Evolutionary conservation across 2,797 vertebrate genomes (phyloP), one percentile per base, ranked within the genome.

Genomic region (Ceyx erithaca): DNA sequence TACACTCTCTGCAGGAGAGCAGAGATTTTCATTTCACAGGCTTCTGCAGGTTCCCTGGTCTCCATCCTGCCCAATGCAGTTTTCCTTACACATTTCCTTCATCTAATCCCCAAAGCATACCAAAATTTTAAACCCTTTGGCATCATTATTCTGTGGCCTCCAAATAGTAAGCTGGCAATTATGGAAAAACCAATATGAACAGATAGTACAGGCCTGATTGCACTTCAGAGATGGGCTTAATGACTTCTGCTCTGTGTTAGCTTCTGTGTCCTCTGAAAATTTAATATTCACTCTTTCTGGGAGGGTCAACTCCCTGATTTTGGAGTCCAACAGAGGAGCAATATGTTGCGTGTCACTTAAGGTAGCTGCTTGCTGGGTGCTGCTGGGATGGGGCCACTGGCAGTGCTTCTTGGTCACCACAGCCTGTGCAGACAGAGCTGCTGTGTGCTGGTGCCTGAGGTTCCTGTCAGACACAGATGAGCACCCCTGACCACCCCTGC

Each of bases 391-490:
- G 40, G 26, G 31, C 40, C 4, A 5, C 59, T 35, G 37, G 7
- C 26, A 7, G 40, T 1, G 1, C 37, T n/a, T 10, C 4, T 10
- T 0, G 4, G 28, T 20, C 19, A 21, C 2, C 0, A 2, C 80
- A 66, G 59, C 16, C 45, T 18, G 4, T 7, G 77, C 52, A 30
- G 33, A 52, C 73, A 19, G 37, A 58, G 54, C 63, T 37, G 67
- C 23, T 7, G 51, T 1, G 1, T 0, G 3, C 11, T 15, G 51
- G 3, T 41, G 75, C 55, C 28, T 6, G 3, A 14, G 43, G 6
- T 26, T 21, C 41, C 46, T 4, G 4, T 12, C 46, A 64, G 49
- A 63, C 10, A 22, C 7, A 2, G 25, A 7, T 14, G 37, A 62
- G 9, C 59, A 45, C 4, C 31, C 54, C 37, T 40, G 14, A 40